Conservation (phyloP, 92 coral and sea anemone genomes). For the Zoanthus sociatus region DNA sequence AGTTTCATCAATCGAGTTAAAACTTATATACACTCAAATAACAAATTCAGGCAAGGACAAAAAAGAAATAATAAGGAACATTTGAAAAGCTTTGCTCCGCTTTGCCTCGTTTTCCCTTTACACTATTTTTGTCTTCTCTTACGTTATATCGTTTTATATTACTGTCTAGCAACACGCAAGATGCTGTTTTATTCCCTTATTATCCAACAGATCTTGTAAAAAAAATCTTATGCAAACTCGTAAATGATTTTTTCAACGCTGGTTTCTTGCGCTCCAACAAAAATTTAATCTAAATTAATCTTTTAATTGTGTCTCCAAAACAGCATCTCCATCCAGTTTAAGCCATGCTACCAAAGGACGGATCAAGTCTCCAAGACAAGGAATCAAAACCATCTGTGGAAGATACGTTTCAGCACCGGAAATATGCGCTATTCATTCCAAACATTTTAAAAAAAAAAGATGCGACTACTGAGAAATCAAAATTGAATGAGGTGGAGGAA, state of each 20-base stretch:
- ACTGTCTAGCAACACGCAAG: too few species aligned
- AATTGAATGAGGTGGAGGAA: neutral
- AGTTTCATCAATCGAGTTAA: too few species aligned
- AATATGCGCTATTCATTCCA: neutral
- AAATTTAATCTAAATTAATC: neutral
- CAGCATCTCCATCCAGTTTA: neutral
- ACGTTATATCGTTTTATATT: too few species aligned
- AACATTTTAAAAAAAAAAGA: neutral
- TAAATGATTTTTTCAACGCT: neutral
- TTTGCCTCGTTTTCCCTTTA: too few species aligned
- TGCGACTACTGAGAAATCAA: neutral
- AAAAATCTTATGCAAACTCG: too few species aligned
- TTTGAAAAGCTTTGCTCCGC: too few species aligned
- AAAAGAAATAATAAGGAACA: too few species aligned
- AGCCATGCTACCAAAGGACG: conserved; percentile 18
- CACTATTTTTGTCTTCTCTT: too few species aligned
- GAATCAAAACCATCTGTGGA: neutral
- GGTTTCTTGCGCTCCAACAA: neutral
- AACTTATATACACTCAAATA: too few species aligned
- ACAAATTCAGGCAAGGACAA: too few species aligned
- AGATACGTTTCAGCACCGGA: neutral
- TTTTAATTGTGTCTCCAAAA: neutral
- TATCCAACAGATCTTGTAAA: too few species aligned
- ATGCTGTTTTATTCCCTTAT: too few species aligned
- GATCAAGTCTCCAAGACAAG: neutral